Conservation (phyloP, 2,888 invertebrate species). For the Thymelicus acteon region DNA sequence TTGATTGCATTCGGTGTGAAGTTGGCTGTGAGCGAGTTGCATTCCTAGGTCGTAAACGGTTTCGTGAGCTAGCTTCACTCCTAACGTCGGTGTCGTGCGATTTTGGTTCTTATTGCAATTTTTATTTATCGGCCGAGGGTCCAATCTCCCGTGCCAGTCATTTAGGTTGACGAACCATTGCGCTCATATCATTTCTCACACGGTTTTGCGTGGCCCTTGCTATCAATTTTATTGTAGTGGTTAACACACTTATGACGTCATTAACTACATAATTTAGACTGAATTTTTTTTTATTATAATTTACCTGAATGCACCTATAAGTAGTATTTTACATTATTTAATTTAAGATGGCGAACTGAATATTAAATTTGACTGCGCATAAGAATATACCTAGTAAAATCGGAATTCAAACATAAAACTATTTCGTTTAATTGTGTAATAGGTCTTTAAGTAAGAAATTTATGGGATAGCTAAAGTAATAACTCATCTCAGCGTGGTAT, state of each 20-base stretch:
- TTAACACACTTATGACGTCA: neutral
- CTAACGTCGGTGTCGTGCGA: conserved; percentile 49
- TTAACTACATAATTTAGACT: neutral
- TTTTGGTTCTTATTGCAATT: conserved; percentile 43
- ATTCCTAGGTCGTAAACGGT: conserved; percentile 73
- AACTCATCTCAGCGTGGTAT: neutral
- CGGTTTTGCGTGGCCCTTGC: conserved; percentile 17
- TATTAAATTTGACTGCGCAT: neutral
- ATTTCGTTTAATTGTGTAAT: neutral
- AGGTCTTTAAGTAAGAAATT: neutral
- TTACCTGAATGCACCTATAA: too few relatives aligned
- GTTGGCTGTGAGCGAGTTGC: conserved; percentile 63
- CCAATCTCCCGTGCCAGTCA: conserved; percentile 50
- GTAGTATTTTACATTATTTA: too few relatives aligned
- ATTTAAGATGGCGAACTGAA: too few relatives aligned
- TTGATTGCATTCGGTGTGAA: conserved; percentile 74
- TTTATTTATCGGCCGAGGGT: conserved; percentile 48
- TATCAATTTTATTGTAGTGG: conserved; percentile 3
- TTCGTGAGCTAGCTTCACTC: conserved; percentile 59
- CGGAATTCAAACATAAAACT: too few relatives aligned
- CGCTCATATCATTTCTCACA: neutral
- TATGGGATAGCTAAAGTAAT: neutral
- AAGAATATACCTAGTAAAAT: neutral
- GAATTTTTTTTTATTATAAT: too few relatives aligned
- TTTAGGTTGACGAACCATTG: conserved; percentile 69